phyloP scores from a whole-genome alignment of 2,113 vertebrate species.

The Blennius ocellaris region DNA sequence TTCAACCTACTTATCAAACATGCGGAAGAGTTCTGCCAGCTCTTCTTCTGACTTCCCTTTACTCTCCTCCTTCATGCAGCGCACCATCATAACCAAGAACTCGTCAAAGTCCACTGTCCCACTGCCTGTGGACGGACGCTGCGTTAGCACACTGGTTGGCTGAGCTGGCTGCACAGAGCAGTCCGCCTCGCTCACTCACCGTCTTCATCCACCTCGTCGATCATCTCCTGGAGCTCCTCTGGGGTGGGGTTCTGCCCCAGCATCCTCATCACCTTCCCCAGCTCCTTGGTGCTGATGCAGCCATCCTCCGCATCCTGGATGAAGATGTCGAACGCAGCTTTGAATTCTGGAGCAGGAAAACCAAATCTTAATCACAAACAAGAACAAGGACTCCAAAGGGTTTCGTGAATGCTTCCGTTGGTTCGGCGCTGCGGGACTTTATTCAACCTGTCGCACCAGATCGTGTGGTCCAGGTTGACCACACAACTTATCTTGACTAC shows the following conservation, averaged over 20 bases:
- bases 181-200: slow-evolving; percentile 60
- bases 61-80: slow-evolving; percentile 88
- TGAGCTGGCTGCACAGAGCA: too few relatives aligned
- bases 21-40: slow-evolving; percentile 85
- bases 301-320: slow-evolving; percentile 83
- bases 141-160: background rate
- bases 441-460: too few relatives aligned
- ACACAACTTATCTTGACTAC: too few relatives aligned
- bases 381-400: too few relatives aligned
- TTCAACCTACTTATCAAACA: slow-evolving; percentile 85
- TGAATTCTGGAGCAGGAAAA: slow-evolving; percentile 75
- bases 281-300: slow-evolving; percentile 83
- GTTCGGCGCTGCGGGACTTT: too few relatives aligned
- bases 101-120: slow-evolving; percentile 87
- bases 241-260: slow-evolving; percentile 83
- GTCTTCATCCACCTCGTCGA: slow-evolving; percentile 84
- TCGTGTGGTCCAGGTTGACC: too few relatives aligned
- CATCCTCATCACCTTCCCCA: slow-evolving; percentile 85
- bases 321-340: slow-evolving; percentile 83
- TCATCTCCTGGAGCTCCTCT: slow-evolving; percentile 83
- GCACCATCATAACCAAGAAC: slow-evolving; percentile 88
- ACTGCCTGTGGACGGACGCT: slow-evolving; percentile 74
- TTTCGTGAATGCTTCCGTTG: too few relatives aligned
- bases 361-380: background rate
- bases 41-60: slow-evolving; percentile 88